Evolutionary conservation across 2,888 invertebrate species (phyloP), one percentile per base, ranked within the genome.

Genomic region (Yponomeuta malinellus): DNA sequence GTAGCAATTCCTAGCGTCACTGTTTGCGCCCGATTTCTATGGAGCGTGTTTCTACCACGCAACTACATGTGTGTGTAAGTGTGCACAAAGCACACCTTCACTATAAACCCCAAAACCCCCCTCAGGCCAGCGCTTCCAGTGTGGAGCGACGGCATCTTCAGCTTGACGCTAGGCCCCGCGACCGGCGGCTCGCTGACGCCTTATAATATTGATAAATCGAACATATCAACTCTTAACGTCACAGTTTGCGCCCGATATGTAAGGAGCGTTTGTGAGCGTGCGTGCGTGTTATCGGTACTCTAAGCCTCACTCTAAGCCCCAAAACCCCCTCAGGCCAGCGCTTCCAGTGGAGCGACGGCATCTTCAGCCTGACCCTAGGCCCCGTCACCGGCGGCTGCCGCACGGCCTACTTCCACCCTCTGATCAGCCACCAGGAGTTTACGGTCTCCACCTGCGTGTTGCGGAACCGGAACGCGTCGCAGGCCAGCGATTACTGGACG

Each of bases 91-190:
- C 33, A 33, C 2, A 5, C 33, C 15, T 3, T 59, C 12, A 15
- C 6, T 15, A 9, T 59, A 64, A 64, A 29, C n/a, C 5, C 64
- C 10, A 10, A 29, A 31, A 2, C n/a, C 65, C 70, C 6, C 76
- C 75, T 6, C 76, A 92, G 95, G 95, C 0, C 93, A 95, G 75
- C 85, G 89, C 0, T 97, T 96, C 87, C 95, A 95, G 78, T 97
- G 96, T 97, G 96, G 96, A 94, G 94, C 74, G 97, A 97, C 78
- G 96, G 96, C 0, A 91, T 97, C 12, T 96, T 97, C 84, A 96
- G 96, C 72, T 82, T 95, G 1, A 94, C 95, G 0, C 78, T 96
- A 15, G 93, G 94, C 0, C 90, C 93, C 0, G 79, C 85, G 0
- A 82, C 86, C 1, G 23, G 1, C 23, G 23, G 23, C 1, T 23